Base-by-base conservation (phyloP, 1,140 invertebrate species). In the Meloidogyne hapla region DNA sequence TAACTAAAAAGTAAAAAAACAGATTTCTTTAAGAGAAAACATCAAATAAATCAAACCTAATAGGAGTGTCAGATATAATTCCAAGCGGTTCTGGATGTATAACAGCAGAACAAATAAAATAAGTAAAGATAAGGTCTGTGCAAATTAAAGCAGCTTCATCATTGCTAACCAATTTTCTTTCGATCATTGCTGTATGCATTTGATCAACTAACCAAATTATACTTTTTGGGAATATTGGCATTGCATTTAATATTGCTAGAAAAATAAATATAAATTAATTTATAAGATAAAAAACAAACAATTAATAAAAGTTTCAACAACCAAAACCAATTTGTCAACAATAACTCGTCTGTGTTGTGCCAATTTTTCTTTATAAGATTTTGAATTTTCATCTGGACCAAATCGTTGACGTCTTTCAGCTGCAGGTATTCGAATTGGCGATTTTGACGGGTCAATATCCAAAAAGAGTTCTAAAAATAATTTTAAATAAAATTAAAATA, bases 31-130 rank as follows among this genome's bases (percentile, higher is more conserved):
- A 10, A 89, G 95, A 94, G 86, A 94, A 94, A 5, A 97, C 90
- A 90, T 97, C 96, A 86, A 94, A 94, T 33, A 94, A 88, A 6
- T 93, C 93, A 42, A 94, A 91, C 72, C 93, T 94, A 40, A 98
- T 93, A n/a, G 93, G 93, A 1, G 93, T 92, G 86, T 96, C 95
- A 9, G 88, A 88, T 0, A 93, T 93, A 65, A 98, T 93, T n/a
- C 94, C 95, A 38, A 81, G 45, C n/a, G 94, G 92, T 88, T 98
- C 95, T 0, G 96, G 95, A 89, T 96, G 94, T 33, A 95, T 93
- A 64, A 98, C 94, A 0, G 94, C 95, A 10, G 94, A 94, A 85
- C 95, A 98, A 76, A 98, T 94, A 81, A 97, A 97, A 82, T 94
- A 91, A 2, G 93, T 93, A 87, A 98, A 94, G 13, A 98, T 92